Conservation (phyloP, 2,888 invertebrate species). For the Xestia sexstrigata region DNA sequence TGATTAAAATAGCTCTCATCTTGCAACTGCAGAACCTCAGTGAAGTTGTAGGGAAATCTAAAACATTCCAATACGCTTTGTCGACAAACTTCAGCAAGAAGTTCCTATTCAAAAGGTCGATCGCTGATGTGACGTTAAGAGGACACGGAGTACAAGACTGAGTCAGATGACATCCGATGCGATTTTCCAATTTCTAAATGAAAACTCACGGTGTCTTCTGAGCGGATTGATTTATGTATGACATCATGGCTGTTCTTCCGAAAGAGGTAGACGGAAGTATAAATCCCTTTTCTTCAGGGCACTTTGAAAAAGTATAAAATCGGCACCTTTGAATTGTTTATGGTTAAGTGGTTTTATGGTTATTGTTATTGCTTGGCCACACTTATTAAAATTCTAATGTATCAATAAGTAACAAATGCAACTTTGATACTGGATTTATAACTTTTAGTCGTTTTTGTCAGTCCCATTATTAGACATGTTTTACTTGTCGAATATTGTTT, state of each 20-base stretch:
- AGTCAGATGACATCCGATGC: background rate
- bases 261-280: background rate
- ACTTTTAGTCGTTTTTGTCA: no score
- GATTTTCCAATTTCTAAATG: slow-evolving; percentile 29
- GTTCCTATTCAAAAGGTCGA: slow-evolving; percentile 28
- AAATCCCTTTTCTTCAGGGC: background rate
- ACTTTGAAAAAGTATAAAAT: background rate
- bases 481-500: no score
- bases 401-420: no score
- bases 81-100: slow-evolving; percentile 32
- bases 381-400: no score
- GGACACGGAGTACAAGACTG: background rate
- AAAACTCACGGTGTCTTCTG: slow-evolving; percentile 17
- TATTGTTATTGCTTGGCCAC: background rate
- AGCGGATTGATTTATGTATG: background rate
- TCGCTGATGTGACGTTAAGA: slow-evolving; percentile 14
- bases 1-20: slow-evolving; percentile 30
- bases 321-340: background rate
- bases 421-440: no score
- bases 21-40: slow-evolving; percentile 2
- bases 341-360: background rate
- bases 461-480: no score
- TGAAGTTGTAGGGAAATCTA: slow-evolving; percentile 39
- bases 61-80: slow-evolving; percentile 30
- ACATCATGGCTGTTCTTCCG: background rate